Conservation (phyloP, 2,888 invertebrate genomes). For the Sphecodes monilicornis region DNA sequence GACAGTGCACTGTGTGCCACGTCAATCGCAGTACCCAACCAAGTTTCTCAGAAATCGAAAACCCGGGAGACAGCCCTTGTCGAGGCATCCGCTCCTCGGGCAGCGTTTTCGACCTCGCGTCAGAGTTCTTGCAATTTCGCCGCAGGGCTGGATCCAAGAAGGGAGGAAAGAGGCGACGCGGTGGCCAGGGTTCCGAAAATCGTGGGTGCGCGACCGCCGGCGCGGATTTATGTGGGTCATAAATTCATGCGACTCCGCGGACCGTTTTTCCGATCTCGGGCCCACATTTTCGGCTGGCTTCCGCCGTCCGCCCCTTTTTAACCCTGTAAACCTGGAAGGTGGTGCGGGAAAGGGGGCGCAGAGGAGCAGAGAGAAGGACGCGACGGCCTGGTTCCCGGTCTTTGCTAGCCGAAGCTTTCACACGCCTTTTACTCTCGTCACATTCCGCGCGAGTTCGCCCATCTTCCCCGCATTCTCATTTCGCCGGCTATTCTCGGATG, state of each 20-base stretch:
- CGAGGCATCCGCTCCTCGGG: background rate
- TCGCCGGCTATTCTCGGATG: conserved; percentile 13
- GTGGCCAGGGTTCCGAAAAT: conserved; percentile 70
- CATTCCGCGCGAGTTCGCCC: conserved; percentile 50
- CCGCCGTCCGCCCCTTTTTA: conserved; percentile 1
- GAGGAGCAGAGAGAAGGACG: background rate
- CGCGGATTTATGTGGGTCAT: conserved; percentile 81
- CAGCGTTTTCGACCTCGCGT: background rate
- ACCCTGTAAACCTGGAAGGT: too few relatives aligned
- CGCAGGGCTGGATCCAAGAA: background rate
- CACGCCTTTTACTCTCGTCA: conserved; percentile 43
- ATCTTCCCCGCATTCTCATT: conserved; percentile 37
- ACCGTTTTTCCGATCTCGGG: conserved; percentile 77
- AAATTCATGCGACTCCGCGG: conserved; percentile 82
- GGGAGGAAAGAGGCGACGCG: conserved; percentile 4
- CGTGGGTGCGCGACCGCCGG: conserved; percentile 53
- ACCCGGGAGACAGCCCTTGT: background rate
- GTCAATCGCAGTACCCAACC: background rate
- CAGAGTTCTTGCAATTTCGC: conserved; percentile 55
- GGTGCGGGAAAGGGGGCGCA: too few relatives aligned
- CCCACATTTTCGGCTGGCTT: conserved; percentile 59
- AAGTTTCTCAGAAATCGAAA: conserved; percentile 1
- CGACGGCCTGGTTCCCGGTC: background rate
- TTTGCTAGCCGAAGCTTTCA: conserved; percentile 17
- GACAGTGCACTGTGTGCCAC: background rate